Evolutionary conservation across 2,888 invertebrate genomes (phyloP).

Genomic region (Thalpophila matura): DNA sequence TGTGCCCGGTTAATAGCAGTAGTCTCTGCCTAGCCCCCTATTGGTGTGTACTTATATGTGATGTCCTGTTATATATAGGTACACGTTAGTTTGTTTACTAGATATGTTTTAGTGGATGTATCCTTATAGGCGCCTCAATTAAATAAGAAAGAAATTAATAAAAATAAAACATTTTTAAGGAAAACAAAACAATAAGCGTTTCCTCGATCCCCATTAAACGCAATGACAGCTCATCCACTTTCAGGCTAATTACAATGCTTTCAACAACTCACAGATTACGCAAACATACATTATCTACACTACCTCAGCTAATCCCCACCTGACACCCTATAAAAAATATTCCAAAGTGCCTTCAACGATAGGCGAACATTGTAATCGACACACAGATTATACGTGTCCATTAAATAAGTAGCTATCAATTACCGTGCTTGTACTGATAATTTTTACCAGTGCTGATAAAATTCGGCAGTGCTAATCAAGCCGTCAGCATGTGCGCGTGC

Average conservation of each 20-base stretch:
- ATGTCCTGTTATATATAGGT: too few relatives aligned
- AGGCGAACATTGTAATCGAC: conserved; percentile 67
- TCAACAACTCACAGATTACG: conserved; percentile 66
- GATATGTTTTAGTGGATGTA: too few relatives aligned
- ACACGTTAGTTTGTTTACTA: too few relatives aligned
- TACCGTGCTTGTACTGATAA: conserved; percentile 80
- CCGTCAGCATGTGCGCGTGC: conserved; percentile 86
- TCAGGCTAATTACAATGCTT: conserved; percentile 65
- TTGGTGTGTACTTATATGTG: too few relatives aligned
- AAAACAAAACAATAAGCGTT: conserved; percentile 36
- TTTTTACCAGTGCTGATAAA: conserved; percentile 76
- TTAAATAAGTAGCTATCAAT: conserved; percentile 89
- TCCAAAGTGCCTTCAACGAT: conserved; percentile 64
- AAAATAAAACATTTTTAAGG: neutral
- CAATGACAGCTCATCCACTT: conserved; percentile 56
- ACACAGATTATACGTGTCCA: conserved; percentile 84
- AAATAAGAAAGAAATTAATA: too few relatives aligned
- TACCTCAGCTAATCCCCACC: conserved; percentile 61
- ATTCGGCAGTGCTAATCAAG: conserved; percentile 81
- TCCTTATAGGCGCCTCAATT: too few relatives aligned
- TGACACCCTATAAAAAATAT: conserved; percentile 64
- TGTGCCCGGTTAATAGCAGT: too few relatives aligned
- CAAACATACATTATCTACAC: conserved; percentile 56
- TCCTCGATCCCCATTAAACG: conserved; percentile 46
- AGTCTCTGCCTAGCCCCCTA: too few relatives aligned